Evolutionary conservation across 1,140 invertebrate species (phyloP), one percentile per base, ranked within the genome.

Genomic region (Drosophila suzukii): DNA sequence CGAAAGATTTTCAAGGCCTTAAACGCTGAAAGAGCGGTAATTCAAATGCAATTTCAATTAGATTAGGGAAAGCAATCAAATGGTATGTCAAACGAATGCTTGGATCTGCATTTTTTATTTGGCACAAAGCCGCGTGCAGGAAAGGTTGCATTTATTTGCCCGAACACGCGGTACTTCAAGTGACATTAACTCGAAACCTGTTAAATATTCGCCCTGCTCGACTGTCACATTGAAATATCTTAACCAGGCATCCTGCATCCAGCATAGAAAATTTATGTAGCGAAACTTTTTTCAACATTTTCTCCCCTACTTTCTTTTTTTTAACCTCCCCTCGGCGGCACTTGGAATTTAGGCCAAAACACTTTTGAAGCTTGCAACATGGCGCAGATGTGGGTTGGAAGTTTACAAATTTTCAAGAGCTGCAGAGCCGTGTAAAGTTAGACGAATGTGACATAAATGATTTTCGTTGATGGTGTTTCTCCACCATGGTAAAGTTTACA

Each of bases 261-360:
- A 49, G 10, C 49, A 71, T 72, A 56, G 54, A 72, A 84, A 76
- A 80, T 84, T 76, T 72, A 84, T 84, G 66, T 79, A 78, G 81
- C 66, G 66, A 60, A 84, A 84, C 61, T 85, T 80, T 71, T 62
- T 61, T 20, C 65, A 32, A 24, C 55, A 60, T 13, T 56, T 50
- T 60, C 58, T 65, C 24, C 57, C 46, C 36, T 38, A 32, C 62
- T 39, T 58, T 56, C 30, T 34, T 44, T 32, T 41, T 17, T 38
- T 15, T 20, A 20, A 47, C 27, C 43, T 32, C 41, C 49, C 32
- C 17, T 50, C n/a, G 56, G 51, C 41, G 43, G 54, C 65, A 67
- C 82, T 86, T 78, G 67, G 84, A 86, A 85, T 85, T 81, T 81
- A 86, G 82, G 82, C 78, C 82, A 85, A 78, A 86, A 85, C 82